Percentiles rank a stretch among this genome's conserved stretches.
These are phyloP conservation scores for Flexamia atlantica DNA, from an alignment of 2,888 invertebrate genomes.

Conservation along the genomic window DNA sequence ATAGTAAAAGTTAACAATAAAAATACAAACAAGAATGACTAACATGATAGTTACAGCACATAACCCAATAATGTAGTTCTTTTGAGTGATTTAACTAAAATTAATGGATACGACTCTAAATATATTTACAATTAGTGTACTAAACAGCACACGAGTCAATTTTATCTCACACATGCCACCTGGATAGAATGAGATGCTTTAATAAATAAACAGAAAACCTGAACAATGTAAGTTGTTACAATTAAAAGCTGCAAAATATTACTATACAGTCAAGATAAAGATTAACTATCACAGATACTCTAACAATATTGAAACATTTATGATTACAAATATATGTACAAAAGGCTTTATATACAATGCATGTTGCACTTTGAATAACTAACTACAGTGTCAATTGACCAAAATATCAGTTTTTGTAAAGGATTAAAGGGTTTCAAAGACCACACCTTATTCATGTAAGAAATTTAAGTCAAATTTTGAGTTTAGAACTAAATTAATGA, in stretches of 20 bases:
- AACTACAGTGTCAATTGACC: not conserved
- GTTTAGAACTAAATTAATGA: not conserved
- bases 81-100: not conserved
- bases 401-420: not conserved
- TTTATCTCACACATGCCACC: slow-evolving; percentile 3
- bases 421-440: not conserved
- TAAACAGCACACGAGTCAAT: not conserved
- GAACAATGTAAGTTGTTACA: slow-evolving; percentile 37
- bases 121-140: slow-evolving; percentile 10
- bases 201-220: slow-evolving; percentile 39
- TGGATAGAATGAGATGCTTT: not conserved
- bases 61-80: not conserved
- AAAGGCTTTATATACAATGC: not conserved
- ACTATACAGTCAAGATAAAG: slow-evolving; percentile 38
- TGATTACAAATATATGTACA: slow-evolving; percentile 35
- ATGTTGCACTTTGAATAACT: not conserved
- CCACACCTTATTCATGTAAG: not conserved
- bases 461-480: not conserved
- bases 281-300: slow-evolving; percentile 58
- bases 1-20: slow-evolving; percentile 8
- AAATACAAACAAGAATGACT: slow-evolving; percentile 12
- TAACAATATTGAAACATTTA: slow-evolving; percentile 43
- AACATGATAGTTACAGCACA: slow-evolving; percentile 14
- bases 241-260: slow-evolving; percentile 32
- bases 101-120: not conserved